Conservation (phyloP, 2,113 vertebrate genomes). For the Trichechus manatus region DNA sequence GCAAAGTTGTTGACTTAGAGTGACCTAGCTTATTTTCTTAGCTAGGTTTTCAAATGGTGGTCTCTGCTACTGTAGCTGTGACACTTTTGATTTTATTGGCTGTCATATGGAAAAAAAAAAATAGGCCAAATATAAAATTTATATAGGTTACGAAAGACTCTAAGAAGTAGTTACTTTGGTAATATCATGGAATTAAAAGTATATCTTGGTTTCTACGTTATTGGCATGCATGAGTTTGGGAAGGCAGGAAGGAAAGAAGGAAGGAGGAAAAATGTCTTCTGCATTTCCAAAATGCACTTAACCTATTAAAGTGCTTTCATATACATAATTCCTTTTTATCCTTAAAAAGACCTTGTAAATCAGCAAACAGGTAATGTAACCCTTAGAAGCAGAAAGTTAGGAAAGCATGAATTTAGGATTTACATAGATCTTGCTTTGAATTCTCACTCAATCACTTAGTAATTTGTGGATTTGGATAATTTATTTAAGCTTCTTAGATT, state of each 20-base stretch:
- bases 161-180: background rate
- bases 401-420: conserved; percentile 27
- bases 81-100: background rate
- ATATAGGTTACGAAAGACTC: background rate
- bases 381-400: conserved; percentile 31
- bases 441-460: background rate
- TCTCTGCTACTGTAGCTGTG: background rate
- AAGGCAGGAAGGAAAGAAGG: background rate
- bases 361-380: background rate
- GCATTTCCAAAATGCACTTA: background rate
- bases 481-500: conserved; percentile 24
- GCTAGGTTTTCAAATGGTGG: background rate
- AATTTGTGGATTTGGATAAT: background rate
- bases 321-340: background rate
- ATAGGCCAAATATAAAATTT: background rate
- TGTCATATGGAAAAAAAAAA: background rate
- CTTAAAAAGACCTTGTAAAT: background rate
- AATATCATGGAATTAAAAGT: background rate
- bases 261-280: background rate
- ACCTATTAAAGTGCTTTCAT: background rate
- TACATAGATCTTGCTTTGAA: background rate
- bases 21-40: background rate
- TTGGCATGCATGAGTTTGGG: background rate
- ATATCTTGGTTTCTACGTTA: background rate
- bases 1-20: background rate